Conservation (phyloP, 2,888 invertebrate genomes). For the Microplitis deprimator region DNA sequence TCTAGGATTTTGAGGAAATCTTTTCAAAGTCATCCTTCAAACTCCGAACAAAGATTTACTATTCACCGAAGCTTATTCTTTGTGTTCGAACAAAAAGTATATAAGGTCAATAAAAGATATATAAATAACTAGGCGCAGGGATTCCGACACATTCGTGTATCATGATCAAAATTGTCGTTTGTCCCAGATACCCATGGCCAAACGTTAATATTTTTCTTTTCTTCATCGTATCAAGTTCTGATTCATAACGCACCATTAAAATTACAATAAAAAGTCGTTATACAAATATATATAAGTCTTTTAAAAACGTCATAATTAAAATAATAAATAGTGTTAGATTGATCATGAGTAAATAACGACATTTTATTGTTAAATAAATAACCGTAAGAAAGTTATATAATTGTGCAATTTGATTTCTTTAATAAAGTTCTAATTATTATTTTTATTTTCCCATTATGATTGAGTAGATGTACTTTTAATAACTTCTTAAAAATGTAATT, state of each 20-base stretch:
- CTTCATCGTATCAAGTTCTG: not conserved
- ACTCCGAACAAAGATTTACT: not conserved
- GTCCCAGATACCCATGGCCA: not conserved
- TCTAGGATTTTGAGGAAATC: not conserved
- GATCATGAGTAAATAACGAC: too few species aligned
- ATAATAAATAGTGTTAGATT: too few species aligned
- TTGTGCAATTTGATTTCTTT: not conserved
- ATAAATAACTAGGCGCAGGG: not conserved
- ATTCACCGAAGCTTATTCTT: not conserved
- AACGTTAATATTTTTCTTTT: not conserved
- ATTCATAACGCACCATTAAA: not conserved
- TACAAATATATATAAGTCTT: too few species aligned
- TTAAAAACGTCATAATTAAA: too few species aligned
- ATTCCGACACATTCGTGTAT: not conserved
- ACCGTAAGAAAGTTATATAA: not conserved
- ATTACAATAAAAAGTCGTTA: too few species aligned
- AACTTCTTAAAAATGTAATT: too few species aligned
- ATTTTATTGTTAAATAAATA: not conserved
- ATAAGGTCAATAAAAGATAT: not conserved
- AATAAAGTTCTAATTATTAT: too few species aligned
- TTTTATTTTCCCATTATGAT: too few species aligned
- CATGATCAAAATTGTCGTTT: not conserved
- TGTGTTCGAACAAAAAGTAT: not conserved
- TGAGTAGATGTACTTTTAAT: too few species aligned
- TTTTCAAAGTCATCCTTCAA: not conserved